These are phyloP conservation scores for Falco berigora DNA, from an alignment of 2,797 vertebrate genomes.

Conservation along the genomic window DNA sequence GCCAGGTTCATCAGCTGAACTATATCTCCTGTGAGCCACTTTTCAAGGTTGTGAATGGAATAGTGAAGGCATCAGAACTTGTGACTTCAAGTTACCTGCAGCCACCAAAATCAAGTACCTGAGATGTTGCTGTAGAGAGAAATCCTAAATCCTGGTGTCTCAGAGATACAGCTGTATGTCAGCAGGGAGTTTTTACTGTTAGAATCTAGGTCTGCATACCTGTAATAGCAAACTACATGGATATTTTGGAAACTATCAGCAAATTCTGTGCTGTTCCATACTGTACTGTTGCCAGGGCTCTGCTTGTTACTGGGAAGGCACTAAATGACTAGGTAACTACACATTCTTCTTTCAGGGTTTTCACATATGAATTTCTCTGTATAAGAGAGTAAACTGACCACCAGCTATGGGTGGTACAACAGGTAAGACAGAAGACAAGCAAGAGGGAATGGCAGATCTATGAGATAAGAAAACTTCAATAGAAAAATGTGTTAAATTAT, in stretches of 20 bases:
- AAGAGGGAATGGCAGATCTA: not conserved
- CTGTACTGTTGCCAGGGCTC: not conserved
- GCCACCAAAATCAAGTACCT: not conserved
- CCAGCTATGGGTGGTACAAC: not conserved
- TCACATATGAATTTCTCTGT: not conserved
- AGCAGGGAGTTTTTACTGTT: not conserved
- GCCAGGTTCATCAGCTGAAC: not conserved
- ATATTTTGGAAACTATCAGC: not conserved
- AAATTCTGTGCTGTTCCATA: not conserved
- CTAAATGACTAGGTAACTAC: fast-evolving
- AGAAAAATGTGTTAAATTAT: not conserved
- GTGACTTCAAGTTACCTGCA: not conserved
- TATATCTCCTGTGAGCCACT: not conserved
- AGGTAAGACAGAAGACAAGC: not conserved
- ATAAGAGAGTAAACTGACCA: not conserved
- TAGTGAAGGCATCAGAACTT: not conserved
- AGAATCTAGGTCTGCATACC: not conserved
- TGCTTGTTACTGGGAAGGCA: not conserved
- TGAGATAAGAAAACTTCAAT: not conserved
- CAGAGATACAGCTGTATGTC: not conserved
- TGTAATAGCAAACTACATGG: not conserved
- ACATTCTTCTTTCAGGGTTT: not conserved
- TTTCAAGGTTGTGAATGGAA: not conserved
- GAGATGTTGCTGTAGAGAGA: not conserved
- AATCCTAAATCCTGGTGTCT: not conserved